Conservation (phyloP, 2,113 vertebrate genomes). For the Paradisaea rubra region DNA sequence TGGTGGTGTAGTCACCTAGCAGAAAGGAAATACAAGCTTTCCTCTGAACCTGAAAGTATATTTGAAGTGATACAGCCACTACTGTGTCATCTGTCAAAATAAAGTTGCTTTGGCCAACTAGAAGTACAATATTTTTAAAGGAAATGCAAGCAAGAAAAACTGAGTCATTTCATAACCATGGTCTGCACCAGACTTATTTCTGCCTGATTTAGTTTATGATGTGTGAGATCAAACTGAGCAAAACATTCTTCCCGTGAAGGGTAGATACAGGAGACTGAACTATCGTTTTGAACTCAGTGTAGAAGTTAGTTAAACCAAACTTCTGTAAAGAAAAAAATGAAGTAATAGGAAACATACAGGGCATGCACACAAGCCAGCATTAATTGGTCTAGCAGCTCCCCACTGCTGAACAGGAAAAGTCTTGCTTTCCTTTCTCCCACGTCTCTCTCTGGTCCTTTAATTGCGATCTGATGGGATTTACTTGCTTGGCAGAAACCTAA, state of each 20-base stretch:
- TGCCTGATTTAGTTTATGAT: neutral
- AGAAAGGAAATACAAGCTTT: neutral
- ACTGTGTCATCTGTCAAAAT: neutral
- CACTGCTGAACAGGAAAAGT: neutral
- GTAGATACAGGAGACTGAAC: neutral
- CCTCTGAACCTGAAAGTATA: neutral
- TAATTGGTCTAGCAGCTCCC: neutral
- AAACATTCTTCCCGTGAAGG: neutral
- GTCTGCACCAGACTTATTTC: neutral
- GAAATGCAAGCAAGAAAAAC: neutral
- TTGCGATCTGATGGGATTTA: neutral
- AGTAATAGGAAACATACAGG: neutral
- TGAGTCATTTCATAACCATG: neutral
- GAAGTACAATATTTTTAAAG: neutral
- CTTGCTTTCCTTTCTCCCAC: neutral
- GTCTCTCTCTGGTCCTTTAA: neutral
- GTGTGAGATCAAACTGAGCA: neutral
- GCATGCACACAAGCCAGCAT: neutral
- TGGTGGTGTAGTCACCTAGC: neutral
- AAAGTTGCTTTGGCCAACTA: neutral
- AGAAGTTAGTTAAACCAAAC: neutral
- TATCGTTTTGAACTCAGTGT: neutral
- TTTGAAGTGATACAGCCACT: neutral
- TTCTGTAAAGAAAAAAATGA: neutral
- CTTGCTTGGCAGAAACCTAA: conserved; percentile 18